Percentiles rank a stretch among this genome's conserved stretches.
Conservation (phyloP, 2,888 invertebrate genomes). For the Caenorhabditis plicata region DNA sequence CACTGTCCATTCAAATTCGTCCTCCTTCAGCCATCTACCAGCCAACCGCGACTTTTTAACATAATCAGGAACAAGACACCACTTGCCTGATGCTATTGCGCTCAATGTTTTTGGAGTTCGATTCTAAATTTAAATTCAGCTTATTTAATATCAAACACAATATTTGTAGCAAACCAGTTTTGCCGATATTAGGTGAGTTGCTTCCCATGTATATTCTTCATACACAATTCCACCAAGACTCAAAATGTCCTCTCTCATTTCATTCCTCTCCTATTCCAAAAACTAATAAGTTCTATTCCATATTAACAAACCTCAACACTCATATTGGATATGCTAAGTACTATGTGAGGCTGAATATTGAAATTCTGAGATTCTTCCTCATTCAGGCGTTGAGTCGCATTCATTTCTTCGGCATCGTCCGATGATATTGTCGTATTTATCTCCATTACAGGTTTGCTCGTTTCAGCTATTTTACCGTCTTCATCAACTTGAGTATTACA, state of each 20-base stretch:
- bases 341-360: constrained; percentile 10
- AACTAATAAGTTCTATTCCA: too few relatives aligned
- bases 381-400: background rate
- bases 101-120: constrained; percentile 16
- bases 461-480: too few relatives aligned
- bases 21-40: constrained; percentile 15
- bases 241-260: constrained; percentile 6
- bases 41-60: constrained; percentile 1
- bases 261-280: background rate
- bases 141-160: background rate
- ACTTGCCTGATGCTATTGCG: constrained; percentile 20
- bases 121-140: background rate
- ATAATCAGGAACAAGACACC: constrained; percentile 28
- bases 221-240: constrained; percentile 17
- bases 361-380: background rate
- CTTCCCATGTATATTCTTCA: constrained; percentile 8
- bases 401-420: background rate
- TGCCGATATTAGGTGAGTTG: constrained; percentile 9
- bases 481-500: too few relatives aligned
- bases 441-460: too few relatives aligned
- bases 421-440: background rate
- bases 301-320: too few relatives aligned
- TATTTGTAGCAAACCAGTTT: constrained; percentile 2
- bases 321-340: constrained; percentile 15
- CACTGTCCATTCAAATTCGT: constrained; percentile 14